A percentile compares a stretch with the other conserved stretches of the same genome.
Evolutionary conservation across 2,113 vertebrate genomes (phyloP).

Genomic region (Pleuronectes platessa): DNA sequence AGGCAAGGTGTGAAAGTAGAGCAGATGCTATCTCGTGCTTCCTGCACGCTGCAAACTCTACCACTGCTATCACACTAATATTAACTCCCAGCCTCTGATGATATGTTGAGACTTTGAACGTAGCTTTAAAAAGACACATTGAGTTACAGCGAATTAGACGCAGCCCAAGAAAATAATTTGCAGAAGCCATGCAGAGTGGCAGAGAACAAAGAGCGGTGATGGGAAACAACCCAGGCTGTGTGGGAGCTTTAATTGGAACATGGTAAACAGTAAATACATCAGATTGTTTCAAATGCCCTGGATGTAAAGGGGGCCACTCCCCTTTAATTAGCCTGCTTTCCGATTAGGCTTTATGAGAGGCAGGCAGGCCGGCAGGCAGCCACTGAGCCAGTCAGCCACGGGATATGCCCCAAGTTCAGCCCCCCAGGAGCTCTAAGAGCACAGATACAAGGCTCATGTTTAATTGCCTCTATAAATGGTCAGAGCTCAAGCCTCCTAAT

Average conservation of each 20-base stretch:
- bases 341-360: slow-evolving; percentile 81
- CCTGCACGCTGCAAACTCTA: slow-evolving; percentile 31
- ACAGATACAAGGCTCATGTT: slow-evolving; percentile 80
- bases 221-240: slow-evolving; percentile 51
- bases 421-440: slow-evolving; percentile 73
- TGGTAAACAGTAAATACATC: slow-evolving; percentile 79
- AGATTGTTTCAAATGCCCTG: slow-evolving; percentile 74
- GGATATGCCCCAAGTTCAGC: slow-evolving; percentile 80
- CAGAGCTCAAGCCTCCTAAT: slow-evolving; percentile 80
- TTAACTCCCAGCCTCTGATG: slow-evolving; percentile 35
- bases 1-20: slow-evolving; percentile 73
- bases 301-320: slow-evolving; percentile 69
- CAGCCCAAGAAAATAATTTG: slow-evolving; percentile 18
- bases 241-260: slow-evolving; percentile 73
- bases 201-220: slow-evolving; percentile 50
- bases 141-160: slow-evolving; percentile 16
- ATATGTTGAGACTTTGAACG: slow-evolving; percentile 32
- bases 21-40: slow-evolving; percentile 70
- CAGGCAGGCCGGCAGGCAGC: slow-evolving; percentile 60
- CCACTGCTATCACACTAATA: slow-evolving; percentile 37
- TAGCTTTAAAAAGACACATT: slow-evolving; percentile 14
- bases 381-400: slow-evolving; percentile 69
- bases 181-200: slow-evolving; percentile 36
- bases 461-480: slow-evolving; percentile 87
- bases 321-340: slow-evolving; percentile 81